Evolutionary conservation across 2,113 vertebrate genomes (phyloP).

Genomic region (Tursiops truncatus): DNA sequence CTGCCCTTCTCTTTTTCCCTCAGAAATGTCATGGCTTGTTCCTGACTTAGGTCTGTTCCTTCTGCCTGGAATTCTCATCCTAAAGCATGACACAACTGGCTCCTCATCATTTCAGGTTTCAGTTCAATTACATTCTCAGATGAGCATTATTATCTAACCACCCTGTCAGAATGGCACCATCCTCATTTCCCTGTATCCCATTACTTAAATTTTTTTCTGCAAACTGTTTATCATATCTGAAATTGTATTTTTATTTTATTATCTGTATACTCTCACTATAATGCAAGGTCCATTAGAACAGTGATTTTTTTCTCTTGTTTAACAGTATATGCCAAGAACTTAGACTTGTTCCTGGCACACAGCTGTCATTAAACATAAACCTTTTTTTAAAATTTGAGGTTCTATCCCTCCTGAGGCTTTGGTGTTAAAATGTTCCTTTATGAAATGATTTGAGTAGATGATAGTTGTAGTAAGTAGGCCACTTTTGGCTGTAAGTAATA

Average conservation of each 20-base stretch:
- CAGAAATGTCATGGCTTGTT: neutral
- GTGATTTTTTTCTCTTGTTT: neutral
- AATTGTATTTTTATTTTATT: constrained; percentile 8
- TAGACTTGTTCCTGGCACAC: neutral
- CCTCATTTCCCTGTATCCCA: neutral
- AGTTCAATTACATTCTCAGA: neutral
- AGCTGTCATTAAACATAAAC: constrained; percentile 1
- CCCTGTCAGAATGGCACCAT: neutral
- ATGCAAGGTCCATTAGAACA: neutral
- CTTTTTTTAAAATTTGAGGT: neutral
- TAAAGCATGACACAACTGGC: neutral
- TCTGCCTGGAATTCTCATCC: neutral
- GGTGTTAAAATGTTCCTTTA: constrained; percentile 12
- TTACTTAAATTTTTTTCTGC: neutral
- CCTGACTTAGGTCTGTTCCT: neutral
- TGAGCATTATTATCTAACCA: neutral
- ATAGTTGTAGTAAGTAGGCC: neutral
- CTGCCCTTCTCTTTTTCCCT: neutral
- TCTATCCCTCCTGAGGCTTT: neutral
- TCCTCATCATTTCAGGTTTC: neutral
- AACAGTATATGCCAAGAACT: neutral
- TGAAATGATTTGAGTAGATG: neutral
- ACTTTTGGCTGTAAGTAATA: neutral
- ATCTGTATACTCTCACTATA: neutral
- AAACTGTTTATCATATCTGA: neutral